Evolutionary conservation across 2,888 invertebrate genomes (phyloP), one percentile per base, ranked within the genome.

Genomic region (Lasioglossum oenotherae): DNA sequence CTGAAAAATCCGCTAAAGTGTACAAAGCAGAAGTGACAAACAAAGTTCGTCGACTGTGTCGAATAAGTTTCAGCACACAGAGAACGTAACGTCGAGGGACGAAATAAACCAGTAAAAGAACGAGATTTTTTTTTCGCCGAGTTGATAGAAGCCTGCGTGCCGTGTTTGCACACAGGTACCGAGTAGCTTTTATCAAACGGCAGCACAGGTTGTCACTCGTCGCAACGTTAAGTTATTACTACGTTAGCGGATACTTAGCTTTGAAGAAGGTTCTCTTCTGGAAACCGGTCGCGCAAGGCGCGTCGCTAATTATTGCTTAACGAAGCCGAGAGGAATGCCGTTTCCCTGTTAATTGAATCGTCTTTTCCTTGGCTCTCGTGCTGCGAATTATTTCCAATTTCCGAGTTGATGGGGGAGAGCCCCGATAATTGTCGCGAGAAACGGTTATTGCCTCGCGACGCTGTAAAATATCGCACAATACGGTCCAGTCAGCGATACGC

Each of bases 331-430:
- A 75, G 69, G 35, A 78, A 82, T 64, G 74, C 78, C 82, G 82
- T 82, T 78, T 72, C 60, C 72, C 69, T 53, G 78, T 41, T 80
- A 85, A 85, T 85, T 84, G 80, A 80, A 74, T 81, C 84, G 80
- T 19, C 69, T 69, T 64, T 64, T 78, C 23, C 69, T 64, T 53
- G 19, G 44, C 69, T 23, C 49, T 64, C 31, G 35, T 41, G 67
- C 27, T 72, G 74, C 12, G 64, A 80, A 85, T 85, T 85, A 85
- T 74, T 84, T 84, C 75, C 84, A 80, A 80, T 84, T 64, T 46
- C 69, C 78, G 31, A 85, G 78, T 80, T 74, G 53, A 44, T 14
- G 35, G 41, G 44, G 44, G 44, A 16, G 64, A 31, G 53, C 60
- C 60, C 27, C 67, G 53, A 71, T 69, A 19, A 69, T 57, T 49